These are phyloP conservation scores for Dasyornis broadbenti DNA, from an alignment of 2,113 vertebrate genomes.

Conservation along the genomic window DNA sequence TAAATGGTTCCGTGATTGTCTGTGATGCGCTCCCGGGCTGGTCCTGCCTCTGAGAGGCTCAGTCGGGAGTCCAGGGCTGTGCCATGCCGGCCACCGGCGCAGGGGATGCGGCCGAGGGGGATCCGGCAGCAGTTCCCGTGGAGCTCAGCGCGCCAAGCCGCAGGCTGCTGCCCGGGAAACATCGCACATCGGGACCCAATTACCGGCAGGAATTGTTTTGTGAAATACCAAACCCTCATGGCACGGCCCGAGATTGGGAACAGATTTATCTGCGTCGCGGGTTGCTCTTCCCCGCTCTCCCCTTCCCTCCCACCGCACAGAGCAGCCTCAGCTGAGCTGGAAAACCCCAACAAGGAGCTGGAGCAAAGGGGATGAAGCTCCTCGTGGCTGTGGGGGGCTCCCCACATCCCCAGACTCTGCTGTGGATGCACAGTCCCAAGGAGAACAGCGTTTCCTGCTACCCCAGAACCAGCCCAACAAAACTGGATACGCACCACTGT, in stretches of 20 bases:
- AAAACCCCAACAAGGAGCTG: constrained; percentile 61
- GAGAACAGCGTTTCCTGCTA: fast-evolving
- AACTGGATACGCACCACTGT: background rate
- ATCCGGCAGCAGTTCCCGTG: background rate
- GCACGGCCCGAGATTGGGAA: constrained; percentile 71
- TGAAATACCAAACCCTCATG: constrained; percentile 39
- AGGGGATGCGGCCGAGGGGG: background rate
- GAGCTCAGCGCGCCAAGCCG: background rate
- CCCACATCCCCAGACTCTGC: background rate
- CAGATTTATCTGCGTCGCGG: constrained; percentile 62
- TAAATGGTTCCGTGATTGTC: background rate
- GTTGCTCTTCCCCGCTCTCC: background rate
- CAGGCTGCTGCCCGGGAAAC: background rate
- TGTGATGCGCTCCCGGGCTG: background rate
- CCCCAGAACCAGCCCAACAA: background rate
- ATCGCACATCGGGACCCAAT: constrained; percentile 34
- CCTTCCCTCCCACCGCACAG: constrained; percentile 45
- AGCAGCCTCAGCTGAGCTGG: constrained; percentile 58
- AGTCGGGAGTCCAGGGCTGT: background rate
- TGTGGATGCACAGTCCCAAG: background rate
- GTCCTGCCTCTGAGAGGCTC: background rate
- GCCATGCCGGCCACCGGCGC: background rate
- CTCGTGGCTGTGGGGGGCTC: background rate
- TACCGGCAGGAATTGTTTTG: constrained; percentile 46
- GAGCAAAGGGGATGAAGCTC: constrained; percentile 52